Evolutionary conservation across 2,888 invertebrate genomes (phyloP).

Genomic region (Standfussiana lucernea): DNA sequence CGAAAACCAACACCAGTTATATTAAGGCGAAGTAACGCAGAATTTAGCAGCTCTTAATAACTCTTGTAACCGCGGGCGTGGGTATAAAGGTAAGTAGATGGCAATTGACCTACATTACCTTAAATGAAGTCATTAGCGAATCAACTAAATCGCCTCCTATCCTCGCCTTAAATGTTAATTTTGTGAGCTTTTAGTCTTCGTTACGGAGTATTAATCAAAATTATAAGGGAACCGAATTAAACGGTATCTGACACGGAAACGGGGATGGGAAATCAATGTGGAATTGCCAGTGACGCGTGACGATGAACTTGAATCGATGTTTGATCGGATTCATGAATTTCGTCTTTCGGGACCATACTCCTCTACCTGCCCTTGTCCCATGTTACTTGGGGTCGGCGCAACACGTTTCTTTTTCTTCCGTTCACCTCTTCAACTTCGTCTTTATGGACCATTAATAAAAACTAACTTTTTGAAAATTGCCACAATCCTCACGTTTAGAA

Average conservation of each 20-base stretch:
- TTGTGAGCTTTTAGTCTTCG: slow-evolving; percentile 51
- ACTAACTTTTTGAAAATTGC: background rate
- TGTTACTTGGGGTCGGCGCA: too few relatives aligned
- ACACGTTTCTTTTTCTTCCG: too few relatives aligned
- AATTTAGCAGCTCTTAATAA: slow-evolving; percentile 64
- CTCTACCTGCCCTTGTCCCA: too few relatives aligned
- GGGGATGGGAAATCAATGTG: slow-evolving; percentile 37
- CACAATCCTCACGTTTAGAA: background rate
- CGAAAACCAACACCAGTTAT: slow-evolving; percentile 51
- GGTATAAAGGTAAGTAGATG: slow-evolving; percentile 63
- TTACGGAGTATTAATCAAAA: slow-evolving; percentile 54
- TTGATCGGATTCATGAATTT: slow-evolving; percentile 9
- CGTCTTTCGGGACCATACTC: background rate
- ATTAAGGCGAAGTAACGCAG: slow-evolving; percentile 50
- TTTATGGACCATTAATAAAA: background rate
- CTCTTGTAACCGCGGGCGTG: slow-evolving; percentile 52
- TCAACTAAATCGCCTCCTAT: slow-evolving; percentile 59
- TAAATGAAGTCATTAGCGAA: slow-evolving; percentile 65
- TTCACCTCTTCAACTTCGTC: background rate
- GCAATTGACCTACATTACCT: slow-evolving; percentile 68
- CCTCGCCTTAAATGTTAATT: slow-evolving; percentile 53
- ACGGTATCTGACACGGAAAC: slow-evolving; percentile 17
- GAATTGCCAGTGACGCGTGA: slow-evolving; percentile 14
- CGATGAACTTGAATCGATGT: slow-evolving; percentile 18
- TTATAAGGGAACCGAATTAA: slow-evolving; percentile 21